A percentile compares a stretch with the other conserved stretches of the same genome.
Evolutionary conservation across 2,888 invertebrate species (phyloP).

Genomic region (Eucriotettix oculatus): DNA sequence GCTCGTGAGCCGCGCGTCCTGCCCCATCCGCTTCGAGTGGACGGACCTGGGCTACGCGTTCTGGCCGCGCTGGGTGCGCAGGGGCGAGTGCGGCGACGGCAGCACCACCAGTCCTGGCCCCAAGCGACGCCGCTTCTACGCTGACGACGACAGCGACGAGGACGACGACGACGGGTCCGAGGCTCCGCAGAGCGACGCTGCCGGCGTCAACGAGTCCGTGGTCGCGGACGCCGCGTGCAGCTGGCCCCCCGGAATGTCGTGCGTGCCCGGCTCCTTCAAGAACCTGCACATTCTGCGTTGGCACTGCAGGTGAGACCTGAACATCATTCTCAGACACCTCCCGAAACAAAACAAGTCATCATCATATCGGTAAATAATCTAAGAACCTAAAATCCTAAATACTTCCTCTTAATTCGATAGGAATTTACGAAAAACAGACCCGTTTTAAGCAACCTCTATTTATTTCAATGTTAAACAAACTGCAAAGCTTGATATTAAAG

Average conservation of each 20-base stretch:
- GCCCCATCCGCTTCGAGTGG: constrained; percentile 31
- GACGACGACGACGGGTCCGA: neutral
- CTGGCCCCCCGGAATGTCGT: constrained; percentile 33
- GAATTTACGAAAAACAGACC: too few species aligned
- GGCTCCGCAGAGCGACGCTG: neutral
- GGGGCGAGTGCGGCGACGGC: constrained; percentile 16
- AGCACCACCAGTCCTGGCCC: neutral
- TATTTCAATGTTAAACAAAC: too few species aligned
- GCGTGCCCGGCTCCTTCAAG: constrained; percentile 24
- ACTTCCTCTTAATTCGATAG: too few species aligned
- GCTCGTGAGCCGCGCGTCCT: constrained; percentile 20
- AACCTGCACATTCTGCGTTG: constrained; percentile 29
- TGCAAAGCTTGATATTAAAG: too few species aligned
- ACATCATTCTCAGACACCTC: too few species aligned
- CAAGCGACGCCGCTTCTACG: neutral
- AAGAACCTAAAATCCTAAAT: too few species aligned
- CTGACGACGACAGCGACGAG: neutral
- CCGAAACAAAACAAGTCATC: too few species aligned
- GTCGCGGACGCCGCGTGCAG: constrained; percentile 22
- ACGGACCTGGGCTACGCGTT: constrained; percentile 30
- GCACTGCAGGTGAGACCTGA: constrained; percentile 25
- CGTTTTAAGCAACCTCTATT: too few species aligned
- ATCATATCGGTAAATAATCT: too few species aligned
- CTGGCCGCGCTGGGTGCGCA: constrained; percentile 32
- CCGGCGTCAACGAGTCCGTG: neutral